phyloP scores from a whole-genome alignment of 2,113 vertebrate genomes.

The Petrocephalus microphthalmus region DNA sequence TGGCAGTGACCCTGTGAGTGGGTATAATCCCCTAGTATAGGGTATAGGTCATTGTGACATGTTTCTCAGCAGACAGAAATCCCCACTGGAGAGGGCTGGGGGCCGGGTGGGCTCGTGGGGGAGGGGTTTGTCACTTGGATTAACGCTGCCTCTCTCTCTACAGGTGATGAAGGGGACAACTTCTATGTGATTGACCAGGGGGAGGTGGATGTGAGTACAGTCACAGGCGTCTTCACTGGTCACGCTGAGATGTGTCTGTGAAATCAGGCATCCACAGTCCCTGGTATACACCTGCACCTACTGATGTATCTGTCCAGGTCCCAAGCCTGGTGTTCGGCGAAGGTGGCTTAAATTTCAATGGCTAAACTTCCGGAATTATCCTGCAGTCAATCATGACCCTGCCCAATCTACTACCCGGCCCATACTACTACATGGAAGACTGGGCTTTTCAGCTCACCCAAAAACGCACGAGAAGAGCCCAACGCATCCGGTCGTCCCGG shows the following conservation, averaged over 20 bases:
- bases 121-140: not conserved
- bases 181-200: slow-evolving; percentile 80
- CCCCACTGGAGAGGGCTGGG: not conserved
- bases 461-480: not conserved
- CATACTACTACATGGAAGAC: not conserved
- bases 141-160: not conserved
- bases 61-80: slow-evolving; percentile 12
- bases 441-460: not conserved
- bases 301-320: not conserved
- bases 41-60: not conserved
- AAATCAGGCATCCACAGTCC: not conserved
- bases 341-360: not conserved
- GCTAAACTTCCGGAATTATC: not conserved
- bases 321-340: not conserved
- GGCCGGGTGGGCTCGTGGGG: not conserved
- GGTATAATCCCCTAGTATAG: slow-evolving; percentile 14
- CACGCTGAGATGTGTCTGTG: not conserved
- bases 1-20: not conserved
- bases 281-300: not conserved
- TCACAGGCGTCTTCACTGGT: not conserved
- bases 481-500: not conserved
- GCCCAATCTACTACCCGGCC: not conserved
- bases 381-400: not conserved
- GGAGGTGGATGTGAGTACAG: slow-evolving; percentile 69
- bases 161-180: slow-evolving; percentile 77